Conservation (phyloP, 2,888 invertebrate species). For the Tolmerus cingulatus region DNA sequence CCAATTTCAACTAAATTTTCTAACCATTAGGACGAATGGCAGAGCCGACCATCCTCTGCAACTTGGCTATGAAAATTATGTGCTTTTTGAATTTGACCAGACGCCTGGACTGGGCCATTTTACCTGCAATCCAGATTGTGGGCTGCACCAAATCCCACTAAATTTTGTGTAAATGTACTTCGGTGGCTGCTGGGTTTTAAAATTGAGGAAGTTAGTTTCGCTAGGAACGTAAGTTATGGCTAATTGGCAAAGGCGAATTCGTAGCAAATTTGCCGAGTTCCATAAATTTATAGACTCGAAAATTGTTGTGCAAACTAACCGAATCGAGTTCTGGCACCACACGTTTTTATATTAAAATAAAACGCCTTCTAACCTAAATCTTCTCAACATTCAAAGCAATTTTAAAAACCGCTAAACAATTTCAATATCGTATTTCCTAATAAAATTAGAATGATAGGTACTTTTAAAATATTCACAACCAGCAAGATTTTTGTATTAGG, state of each 20-base stretch:
- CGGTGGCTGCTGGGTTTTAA: background rate
- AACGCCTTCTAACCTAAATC: background rate
- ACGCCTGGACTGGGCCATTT: background rate
- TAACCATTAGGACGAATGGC: background rate
- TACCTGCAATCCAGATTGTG: background rate
- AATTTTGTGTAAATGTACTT: background rate
- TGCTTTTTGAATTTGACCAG: background rate
- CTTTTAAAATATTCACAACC: too few relatives aligned
- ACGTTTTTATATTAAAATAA: background rate
- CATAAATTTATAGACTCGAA: background rate
- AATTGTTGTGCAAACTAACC: background rate
- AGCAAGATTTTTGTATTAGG: too few relatives aligned
- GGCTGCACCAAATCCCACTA: background rate
- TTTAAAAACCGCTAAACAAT: too few relatives aligned
- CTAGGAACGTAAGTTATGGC: background rate
- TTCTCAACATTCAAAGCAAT: too few relatives aligned
- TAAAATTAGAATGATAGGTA: too few relatives aligned
- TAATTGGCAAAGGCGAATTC: background rate
- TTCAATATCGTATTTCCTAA: too few relatives aligned
- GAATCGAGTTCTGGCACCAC: background rate
- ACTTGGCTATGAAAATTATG: background rate
- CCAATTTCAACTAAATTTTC: slow-evolving; percentile 1
- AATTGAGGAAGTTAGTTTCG: background rate
- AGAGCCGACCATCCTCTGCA: background rate
- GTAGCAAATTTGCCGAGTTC: background rate